Evolutionary conservation across 2,797 vertebrate species (phyloP).

Genomic region (Ctenochaetus hawaiiensis): DNA sequence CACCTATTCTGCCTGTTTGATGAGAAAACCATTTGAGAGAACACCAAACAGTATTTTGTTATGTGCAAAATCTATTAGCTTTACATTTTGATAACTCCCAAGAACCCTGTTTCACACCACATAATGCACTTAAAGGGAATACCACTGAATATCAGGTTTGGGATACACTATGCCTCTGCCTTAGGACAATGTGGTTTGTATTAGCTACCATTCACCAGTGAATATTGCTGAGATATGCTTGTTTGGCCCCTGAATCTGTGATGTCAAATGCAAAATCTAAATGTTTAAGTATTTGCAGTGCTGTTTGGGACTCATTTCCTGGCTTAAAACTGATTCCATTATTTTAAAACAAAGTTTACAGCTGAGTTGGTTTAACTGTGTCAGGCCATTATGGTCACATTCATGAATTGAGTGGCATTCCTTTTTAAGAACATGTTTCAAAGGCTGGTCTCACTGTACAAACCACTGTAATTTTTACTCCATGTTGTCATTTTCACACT

Average conservation of each 20-base stretch:
- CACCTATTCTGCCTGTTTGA: slow-evolving; percentile 78
- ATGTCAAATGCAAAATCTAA: slow-evolving; percentile 30
- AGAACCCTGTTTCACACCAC: slow-evolving; percentile 40
- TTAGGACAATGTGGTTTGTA: slow-evolving; percentile 75
- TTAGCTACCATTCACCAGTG: slow-evolving; percentile 48
- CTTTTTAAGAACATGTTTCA: slow-evolving; percentile 59
- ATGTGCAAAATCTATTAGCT: slow-evolving; percentile 65
- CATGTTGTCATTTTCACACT: slow-evolving; percentile 38
- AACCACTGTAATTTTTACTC: slow-evolving; percentile 22
- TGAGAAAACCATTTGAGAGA: slow-evolving; percentile 78
- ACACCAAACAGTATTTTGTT: slow-evolving; percentile 58
- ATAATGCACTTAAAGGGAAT: slow-evolving; percentile 70
- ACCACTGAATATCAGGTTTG: slow-evolving; percentile 59
- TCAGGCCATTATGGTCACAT: slow-evolving; percentile 23
- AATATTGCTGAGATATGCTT: slow-evolving; percentile 25
- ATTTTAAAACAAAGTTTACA: slow-evolving; percentile 21
- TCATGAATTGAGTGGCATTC: slow-evolving; percentile 61
- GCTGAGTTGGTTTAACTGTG: slow-evolving; percentile 21
- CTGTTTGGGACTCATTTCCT: slow-evolving; percentile 12
- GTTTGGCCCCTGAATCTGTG: slow-evolving; percentile 46
- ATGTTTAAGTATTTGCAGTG: not conserved
- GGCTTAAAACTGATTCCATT: slow-evolving; percentile 23
- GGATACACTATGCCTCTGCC: slow-evolving; percentile 77
- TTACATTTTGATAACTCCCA: slow-evolving; percentile 67
- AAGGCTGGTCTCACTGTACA: slow-evolving; percentile 32